phyloP scores from a whole-genome alignment of 1,140 invertebrate species.

The Cryptotermes secundus region DNA sequence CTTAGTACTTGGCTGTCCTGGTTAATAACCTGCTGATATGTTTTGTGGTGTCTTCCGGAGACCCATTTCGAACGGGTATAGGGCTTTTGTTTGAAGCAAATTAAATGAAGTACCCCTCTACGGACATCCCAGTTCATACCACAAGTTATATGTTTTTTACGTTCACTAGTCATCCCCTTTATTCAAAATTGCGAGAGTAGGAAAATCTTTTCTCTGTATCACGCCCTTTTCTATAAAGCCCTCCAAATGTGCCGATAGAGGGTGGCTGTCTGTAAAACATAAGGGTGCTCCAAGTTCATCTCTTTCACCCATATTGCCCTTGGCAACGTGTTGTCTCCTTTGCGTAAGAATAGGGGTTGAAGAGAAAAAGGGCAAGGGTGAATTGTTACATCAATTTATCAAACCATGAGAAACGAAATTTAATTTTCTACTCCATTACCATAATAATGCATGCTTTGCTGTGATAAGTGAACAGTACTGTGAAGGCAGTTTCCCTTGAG shows the following conservation, averaged over 20 bases:
- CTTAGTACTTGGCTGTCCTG: too few species aligned
- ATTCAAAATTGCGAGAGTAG: background rate
- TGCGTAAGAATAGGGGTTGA: conserved; percentile 4
- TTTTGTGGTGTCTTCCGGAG: too few species aligned
- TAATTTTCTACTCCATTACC: conserved; percentile 17
- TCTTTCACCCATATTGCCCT: conserved; percentile 6
- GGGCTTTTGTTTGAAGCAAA: background rate
- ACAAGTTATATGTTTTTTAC: background rate
- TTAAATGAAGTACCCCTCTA: background rate
- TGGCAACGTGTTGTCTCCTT: background rate
- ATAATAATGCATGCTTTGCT: conserved; percentile 8
- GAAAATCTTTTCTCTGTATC: background rate
- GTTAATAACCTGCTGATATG: too few species aligned
- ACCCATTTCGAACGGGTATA: too few species aligned
- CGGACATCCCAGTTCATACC: background rate
- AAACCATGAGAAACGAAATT: conserved; percentile 3
- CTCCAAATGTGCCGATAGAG: background rate
- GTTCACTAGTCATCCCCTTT: background rate
- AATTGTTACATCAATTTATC: conserved; percentile 10
- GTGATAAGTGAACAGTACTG: background rate
- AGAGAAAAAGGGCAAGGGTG: background rate
- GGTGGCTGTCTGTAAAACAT: background rate
- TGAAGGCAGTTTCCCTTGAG: background rate
- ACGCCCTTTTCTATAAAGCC: background rate
- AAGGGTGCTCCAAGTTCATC: conserved; percentile 12